These are phyloP conservation scores for Oryctes rhinoceros DNA, from an alignment of 1,140 invertebrate species.

Conservation along the genomic window DNA sequence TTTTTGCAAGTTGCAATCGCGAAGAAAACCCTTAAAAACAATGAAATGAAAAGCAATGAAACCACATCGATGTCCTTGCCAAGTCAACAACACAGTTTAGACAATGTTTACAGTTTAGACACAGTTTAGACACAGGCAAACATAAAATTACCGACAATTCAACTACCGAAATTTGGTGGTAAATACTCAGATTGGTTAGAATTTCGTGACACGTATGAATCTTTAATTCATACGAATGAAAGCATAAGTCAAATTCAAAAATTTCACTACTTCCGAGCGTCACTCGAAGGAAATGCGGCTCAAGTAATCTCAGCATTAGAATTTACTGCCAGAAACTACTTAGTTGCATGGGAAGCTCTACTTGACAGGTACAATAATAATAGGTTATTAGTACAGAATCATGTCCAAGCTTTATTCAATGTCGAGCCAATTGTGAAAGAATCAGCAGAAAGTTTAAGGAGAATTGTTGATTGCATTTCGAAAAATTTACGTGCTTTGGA, in stretches of 20 bases:
- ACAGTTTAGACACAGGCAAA: no score
- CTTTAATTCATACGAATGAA: slow-evolving; percentile 48
- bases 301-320: slow-evolving; percentile 50
- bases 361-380: slow-evolving; percentile 43
- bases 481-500: slow-evolving; percentile 46
- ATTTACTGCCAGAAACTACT: slow-evolving; percentile 41
- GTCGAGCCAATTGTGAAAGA: slow-evolving; percentile 40
- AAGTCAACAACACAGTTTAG: no score
- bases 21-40: no score
- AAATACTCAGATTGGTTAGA: slow-evolving; percentile 48
- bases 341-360: slow-evolving; percentile 39
- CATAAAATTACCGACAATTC: slow-evolving; percentile 46
- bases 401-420: slow-evolving; percentile 43
- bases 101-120: no score
- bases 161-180: slow-evolving; percentile 42
- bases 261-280: slow-evolving; percentile 53
- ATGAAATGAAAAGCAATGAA: no score
- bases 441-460: slow-evolving; percentile 39
- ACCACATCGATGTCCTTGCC: no score
- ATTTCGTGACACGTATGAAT: slow-evolving; percentile 49
- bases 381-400: slow-evolving; percentile 43
- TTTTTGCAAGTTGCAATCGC: no score
- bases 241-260: slow-evolving; percentile 50
- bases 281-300: slow-evolving; percentile 47
- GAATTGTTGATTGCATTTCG: slow-evolving; percentile 44